phyloP scores from a whole-genome alignment of 2,797 vertebrate species.

The Monodelphis domestica region DNA sequence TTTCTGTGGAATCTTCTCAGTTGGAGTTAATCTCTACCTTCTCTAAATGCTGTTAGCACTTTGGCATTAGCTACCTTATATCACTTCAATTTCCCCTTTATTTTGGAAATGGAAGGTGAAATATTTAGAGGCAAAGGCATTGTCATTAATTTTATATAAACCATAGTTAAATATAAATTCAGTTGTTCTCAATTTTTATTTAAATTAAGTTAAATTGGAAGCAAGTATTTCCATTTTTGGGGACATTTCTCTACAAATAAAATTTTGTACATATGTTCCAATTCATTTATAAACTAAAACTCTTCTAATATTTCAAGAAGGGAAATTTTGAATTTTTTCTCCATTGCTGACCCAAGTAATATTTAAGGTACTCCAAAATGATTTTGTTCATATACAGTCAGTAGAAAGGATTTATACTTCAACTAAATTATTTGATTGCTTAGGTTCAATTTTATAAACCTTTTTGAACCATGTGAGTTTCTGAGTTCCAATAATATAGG shows the following conservation, averaged over 20 bases:
- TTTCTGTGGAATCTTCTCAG: too few relatives aligned
- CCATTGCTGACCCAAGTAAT: background rate
- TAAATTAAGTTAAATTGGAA: background rate
- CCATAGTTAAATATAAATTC: too few relatives aligned
- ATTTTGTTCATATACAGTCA: slow-evolving; percentile 12
- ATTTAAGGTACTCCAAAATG: background rate
- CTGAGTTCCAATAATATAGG: too few relatives aligned
- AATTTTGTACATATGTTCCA: background rate
- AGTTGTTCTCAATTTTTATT: too few relatives aligned
- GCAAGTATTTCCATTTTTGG: slow-evolving; percentile 6
- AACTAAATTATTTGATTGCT: slow-evolving; percentile 26
- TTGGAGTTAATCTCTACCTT: too few relatives aligned
- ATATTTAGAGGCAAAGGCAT: too few relatives aligned
- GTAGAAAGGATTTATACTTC: slow-evolving; percentile 1
- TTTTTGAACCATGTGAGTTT: background rate
- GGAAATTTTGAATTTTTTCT: background rate
- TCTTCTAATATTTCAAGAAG: background rate
- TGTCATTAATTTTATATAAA: too few relatives aligned
- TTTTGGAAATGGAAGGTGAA: too few relatives aligned
- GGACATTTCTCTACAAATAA: background rate
- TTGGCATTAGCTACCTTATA: too few relatives aligned
- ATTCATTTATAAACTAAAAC: background rate
- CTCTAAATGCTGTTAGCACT: too few relatives aligned
- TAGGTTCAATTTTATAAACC: slow-evolving; percentile 22
- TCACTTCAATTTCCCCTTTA: too few relatives aligned